A percentile compares a stretch with the other conserved stretches of the same genome.
Evolutionary conservation across 92 coral and sea anemone species (phyloP).

Genomic region (Phenganax stokvisi): DNA sequence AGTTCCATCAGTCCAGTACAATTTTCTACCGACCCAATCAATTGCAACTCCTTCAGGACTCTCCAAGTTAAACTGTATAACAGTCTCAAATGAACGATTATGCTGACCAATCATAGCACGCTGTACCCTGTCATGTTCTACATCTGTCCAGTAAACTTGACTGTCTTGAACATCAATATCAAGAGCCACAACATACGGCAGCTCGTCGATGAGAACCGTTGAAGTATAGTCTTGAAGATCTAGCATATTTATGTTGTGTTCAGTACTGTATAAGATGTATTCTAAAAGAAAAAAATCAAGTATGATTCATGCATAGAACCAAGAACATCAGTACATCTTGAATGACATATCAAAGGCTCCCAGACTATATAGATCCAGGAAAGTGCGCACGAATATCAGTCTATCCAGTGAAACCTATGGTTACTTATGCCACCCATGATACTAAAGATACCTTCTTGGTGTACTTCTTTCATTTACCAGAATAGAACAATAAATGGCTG

Average conservation of each 20-base stretch:
- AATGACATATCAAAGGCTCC: too few species aligned
- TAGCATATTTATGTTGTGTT: conserved; percentile 26
- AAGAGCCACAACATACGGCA: conserved; percentile 25
- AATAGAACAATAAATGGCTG: too few species aligned
- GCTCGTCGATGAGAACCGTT: conserved; percentile 17
- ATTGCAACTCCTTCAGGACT: conserved; percentile 82
- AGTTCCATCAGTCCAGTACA: conserved; percentile 95
- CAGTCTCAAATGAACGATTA: conserved; percentile 21
- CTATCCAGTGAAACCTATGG: too few species aligned
- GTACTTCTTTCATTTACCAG: too few species aligned
- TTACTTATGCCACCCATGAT: too few species aligned
- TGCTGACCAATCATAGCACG: conserved; percentile 21
- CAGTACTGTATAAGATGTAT: conserved; percentile 27
- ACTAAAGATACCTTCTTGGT: too few species aligned
- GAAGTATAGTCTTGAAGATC: conserved; percentile 12
- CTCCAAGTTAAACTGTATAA: conserved; percentile 30
- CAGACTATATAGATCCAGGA: neutral
- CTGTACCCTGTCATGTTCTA: conserved; percentile 6
- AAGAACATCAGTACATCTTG: too few species aligned
- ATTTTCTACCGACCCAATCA: conserved; percentile 78
- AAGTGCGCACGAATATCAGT: neutral
- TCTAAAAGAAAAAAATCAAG: conserved; percentile 4
- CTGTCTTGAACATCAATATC: conserved; percentile 29
- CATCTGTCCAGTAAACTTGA: conserved; percentile 33
- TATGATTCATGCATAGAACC: neutral